Conservation (phyloP, 2,888 invertebrate species). For the Drosophila atripex region DNA sequence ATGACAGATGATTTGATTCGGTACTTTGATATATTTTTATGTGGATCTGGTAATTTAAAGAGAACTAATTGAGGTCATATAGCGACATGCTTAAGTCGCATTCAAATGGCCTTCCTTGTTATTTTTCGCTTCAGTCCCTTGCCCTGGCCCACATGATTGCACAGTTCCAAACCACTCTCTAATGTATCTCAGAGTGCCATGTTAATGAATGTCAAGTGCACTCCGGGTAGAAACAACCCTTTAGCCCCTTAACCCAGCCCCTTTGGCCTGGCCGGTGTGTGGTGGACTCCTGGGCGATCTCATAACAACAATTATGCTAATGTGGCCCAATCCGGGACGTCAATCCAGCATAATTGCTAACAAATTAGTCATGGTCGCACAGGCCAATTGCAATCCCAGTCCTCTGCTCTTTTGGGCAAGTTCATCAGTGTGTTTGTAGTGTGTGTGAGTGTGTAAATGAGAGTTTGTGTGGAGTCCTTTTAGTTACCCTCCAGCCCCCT, state of each 20-base stretch:
- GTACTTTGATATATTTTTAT: background rate
- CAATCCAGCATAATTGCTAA: conserved; percentile 76
- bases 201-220: conserved; percentile 47
- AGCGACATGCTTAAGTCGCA: background rate
- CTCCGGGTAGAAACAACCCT: conserved; percentile 14
- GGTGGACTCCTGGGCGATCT: conserved; percentile 44
- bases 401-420: conserved; percentile 30
- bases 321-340: conserved; percentile 64
- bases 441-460: conserved; percentile 29
- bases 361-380: conserved; percentile 72
- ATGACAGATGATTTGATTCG: background rate
- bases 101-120: conserved; percentile 5
- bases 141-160: background rate
- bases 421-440: conserved; percentile 45
- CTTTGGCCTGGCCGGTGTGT: background rate
- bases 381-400: conserved; percentile 28
- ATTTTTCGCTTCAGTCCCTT: conserved; percentile 16
- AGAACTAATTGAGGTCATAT: background rate
- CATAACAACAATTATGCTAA: conserved; percentile 75
- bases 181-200: conserved; percentile 32
- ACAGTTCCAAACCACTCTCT: conserved; percentile 2
- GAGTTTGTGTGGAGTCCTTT: conserved; percentile 35
- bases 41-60: background rate
- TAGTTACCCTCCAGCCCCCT: conserved; percentile 52
- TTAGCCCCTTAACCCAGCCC: background rate